These are phyloP conservation scores for Hyperopisus bebe DNA, from an alignment of 2,113 vertebrate species.

Conservation along the genomic window DNA sequence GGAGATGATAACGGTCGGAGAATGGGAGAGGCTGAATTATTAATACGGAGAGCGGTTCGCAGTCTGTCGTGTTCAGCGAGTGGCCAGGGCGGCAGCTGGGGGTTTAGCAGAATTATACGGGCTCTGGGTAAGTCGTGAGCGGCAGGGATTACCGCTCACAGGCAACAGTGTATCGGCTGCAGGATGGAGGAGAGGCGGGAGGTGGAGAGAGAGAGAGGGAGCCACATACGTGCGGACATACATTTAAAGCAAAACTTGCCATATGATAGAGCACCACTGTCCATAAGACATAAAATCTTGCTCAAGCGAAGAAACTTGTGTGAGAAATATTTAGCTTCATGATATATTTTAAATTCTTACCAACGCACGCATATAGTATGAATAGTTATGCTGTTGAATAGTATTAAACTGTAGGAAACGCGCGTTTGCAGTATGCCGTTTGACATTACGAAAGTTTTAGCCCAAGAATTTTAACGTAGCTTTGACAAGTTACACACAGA, in stretches of 20 bases:
- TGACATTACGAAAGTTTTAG: not conserved
- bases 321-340: not conserved
- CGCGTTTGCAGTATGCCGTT: not conserved
- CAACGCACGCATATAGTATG: not conserved
- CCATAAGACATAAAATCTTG: not conserved
- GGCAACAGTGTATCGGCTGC: conserved; percentile 47
- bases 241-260: conserved; percentile 24
- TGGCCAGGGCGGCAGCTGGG: conserved; percentile 68
- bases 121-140: conserved; percentile 64
- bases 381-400: not conserved
- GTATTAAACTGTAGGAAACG: not conserved
- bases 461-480: not conserved
- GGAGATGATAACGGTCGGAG: conserved; percentile 50
- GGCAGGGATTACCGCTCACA: conserved; percentile 68
- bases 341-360: not conserved
- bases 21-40: conserved; percentile 64
- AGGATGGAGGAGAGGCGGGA: conserved; percentile 15
- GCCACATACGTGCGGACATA: conserved; percentile 35
- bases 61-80: conserved; percentile 64
- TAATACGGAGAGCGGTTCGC: conserved; percentile 65
- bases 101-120: conserved; percentile 70
- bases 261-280: not conserved
- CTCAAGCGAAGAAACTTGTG: not conserved
- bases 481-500: not conserved
- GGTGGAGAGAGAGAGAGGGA: conserved; percentile 38